phyloP scores from a whole-genome alignment of 2,888 invertebrate genomes.

The Vesta saturnalis region DNA sequence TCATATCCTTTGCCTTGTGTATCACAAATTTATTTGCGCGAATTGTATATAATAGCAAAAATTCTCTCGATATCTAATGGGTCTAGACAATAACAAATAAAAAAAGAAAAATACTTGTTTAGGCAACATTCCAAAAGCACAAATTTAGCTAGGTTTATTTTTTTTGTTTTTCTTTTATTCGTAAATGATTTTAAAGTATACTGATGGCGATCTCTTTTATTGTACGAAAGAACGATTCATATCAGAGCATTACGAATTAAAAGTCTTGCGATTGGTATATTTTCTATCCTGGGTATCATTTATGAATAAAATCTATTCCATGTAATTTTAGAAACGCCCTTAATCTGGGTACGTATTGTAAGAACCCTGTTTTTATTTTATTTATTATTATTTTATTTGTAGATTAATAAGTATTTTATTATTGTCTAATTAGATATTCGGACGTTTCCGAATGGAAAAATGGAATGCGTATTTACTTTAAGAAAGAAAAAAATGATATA shows the following conservation, averaged over 20 bases:
- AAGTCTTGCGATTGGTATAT: conserved; percentile 10
- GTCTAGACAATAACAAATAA: conserved; percentile 48
- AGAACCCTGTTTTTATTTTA: conserved; percentile 17
- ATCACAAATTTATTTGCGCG: conserved; percentile 23
- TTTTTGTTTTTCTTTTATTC: conserved; percentile 24
- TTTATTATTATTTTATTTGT: conserved; percentile 24
- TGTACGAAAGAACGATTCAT: neutral
- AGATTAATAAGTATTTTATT: conserved; percentile 1
- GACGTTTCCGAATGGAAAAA: too few species aligned
- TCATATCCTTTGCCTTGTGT: conserved; percentile 42
- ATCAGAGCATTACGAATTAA: too few species aligned
- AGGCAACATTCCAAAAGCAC: conserved; percentile 48
- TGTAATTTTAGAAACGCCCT: conserved; percentile 6
- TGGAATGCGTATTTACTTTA: neutral
- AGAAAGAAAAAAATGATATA: neutral
- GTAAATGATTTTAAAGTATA: conserved; percentile 27
- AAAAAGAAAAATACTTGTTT: conserved; percentile 32
- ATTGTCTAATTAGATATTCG: conserved; percentile 9
- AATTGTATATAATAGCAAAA: conserved; percentile 34
- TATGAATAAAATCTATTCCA: conserved; percentile 28
- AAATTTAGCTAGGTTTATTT: conserved; percentile 25
- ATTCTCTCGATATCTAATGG: conserved; percentile 16
- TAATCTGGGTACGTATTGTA: conserved; percentile 6
- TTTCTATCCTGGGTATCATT: conserved; percentile 33
- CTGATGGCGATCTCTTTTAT: neutral